phyloP scores from a whole-genome alignment of 1,140 invertebrate genomes.

The Drosophila repletoides region DNA sequence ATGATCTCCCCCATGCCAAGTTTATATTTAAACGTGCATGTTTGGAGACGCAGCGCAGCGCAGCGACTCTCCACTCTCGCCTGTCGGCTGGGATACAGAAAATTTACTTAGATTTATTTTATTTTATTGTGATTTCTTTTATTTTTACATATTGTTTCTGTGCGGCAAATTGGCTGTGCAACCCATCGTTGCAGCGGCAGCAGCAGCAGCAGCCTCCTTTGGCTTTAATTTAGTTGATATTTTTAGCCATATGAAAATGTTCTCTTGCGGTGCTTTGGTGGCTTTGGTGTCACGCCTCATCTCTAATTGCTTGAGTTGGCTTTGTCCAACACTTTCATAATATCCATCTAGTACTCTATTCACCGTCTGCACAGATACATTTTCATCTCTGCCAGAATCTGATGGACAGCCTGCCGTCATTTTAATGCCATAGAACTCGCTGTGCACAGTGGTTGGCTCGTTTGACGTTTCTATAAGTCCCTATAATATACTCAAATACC shows the following conservation, averaged over 20 bases:
- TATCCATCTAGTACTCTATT: slow-evolving; percentile 19
- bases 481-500: no score
- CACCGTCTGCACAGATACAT: no score
- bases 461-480: slow-evolving; percentile 44
- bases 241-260: background rate
- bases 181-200: slow-evolving; percentile 29
- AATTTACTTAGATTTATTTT: slow-evolving; percentile 36
- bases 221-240: slow-evolving; percentile 36
- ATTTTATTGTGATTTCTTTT: slow-evolving; percentile 8
- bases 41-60: slow-evolving; percentile 55
- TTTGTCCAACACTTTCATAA: slow-evolving; percentile 40
- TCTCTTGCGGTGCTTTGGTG: background rate
- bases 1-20: slow-evolving; percentile 79
- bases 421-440: slow-evolving; percentile 10
- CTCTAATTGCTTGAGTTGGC: slow-evolving; percentile 37
- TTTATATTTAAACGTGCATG: slow-evolving; percentile 65
- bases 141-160: slow-evolving; percentile 40
- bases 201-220: background rate
- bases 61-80: background rate
- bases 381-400: no score
- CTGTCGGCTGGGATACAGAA: slow-evolving; percentile 25
- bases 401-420: slow-evolving; percentile 61
- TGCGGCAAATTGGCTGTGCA: slow-evolving; percentile 60
- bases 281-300: slow-evolving; percentile 58
- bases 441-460: slow-evolving; percentile 33